These are phyloP conservation scores for Apamea monoglypha DNA, from an alignment of 2,888 invertebrate species.

Conservation along the genomic window DNA sequence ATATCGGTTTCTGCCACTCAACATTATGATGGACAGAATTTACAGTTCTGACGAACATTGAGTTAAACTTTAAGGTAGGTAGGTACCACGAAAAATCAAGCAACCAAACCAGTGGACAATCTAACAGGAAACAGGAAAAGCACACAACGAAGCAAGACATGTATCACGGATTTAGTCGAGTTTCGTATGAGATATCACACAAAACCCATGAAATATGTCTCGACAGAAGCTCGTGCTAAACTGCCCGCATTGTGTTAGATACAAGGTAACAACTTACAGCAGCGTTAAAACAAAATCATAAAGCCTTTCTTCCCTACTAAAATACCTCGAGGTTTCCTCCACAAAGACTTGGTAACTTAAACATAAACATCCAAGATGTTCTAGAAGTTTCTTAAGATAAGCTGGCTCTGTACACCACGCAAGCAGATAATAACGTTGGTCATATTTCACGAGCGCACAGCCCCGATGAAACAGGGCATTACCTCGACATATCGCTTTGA, in stretches of 20 bases:
- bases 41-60: not conserved
- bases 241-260: not conserved
- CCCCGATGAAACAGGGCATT: slow-evolving; percentile 86
- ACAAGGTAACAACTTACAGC: not conserved
- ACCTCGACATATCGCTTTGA: slow-evolving; percentile 87
- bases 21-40: not conserved
- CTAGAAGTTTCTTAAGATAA: slow-evolving; percentile 62
- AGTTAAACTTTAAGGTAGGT: no score
- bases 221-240: not conserved
- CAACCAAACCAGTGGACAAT: not conserved
- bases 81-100: no score
- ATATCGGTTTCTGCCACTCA: not conserved
- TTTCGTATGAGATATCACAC: slow-evolving; percentile 28
- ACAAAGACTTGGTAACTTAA: slow-evolving; percentile 51
- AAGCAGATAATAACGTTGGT: slow-evolving; percentile 81
- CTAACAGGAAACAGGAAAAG: slow-evolving; percentile 8
- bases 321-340: slow-evolving; percentile 22
- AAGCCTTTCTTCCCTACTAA: slow-evolving; percentile 24
- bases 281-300: slow-evolving; percentile 41
- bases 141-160: slow-evolving; percentile 12
- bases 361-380: slow-evolving; percentile 61
- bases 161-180: slow-evolving; percentile 26
- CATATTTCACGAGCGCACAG: slow-evolving; percentile 85
- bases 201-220: slow-evolving; percentile 34
- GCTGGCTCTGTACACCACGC: slow-evolving; percentile 56